Conservation (phyloP, 2,888 invertebrate species). For the Chloroclysta siterata region DNA sequence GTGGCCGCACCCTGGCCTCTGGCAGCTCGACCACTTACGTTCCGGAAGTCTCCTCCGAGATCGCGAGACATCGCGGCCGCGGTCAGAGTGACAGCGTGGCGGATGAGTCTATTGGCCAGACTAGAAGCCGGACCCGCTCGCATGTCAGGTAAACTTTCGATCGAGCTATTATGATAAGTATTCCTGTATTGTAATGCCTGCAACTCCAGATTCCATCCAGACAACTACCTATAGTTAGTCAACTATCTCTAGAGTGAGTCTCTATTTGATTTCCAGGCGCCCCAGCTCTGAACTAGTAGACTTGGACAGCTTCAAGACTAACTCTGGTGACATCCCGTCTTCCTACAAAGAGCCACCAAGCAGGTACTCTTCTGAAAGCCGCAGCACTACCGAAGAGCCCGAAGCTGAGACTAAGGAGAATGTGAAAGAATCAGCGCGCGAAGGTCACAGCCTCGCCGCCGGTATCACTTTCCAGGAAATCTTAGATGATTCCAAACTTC, state of each 20-base stretch:
- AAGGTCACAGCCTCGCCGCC: slow-evolving; percentile 73
- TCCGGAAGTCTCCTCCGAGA: slow-evolving; percentile 77
- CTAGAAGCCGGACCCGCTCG: slow-evolving; percentile 84
- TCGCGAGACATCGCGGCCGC: slow-evolving; percentile 71
- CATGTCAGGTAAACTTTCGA: slow-evolving; percentile 79
- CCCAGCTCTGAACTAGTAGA: slow-evolving; percentile 93
- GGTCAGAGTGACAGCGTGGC: slow-evolving; percentile 75
- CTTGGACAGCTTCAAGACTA: slow-evolving; percentile 92
- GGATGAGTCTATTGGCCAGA: slow-evolving; percentile 78
- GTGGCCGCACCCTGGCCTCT: slow-evolving; percentile 81
- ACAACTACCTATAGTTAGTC: too few species aligned
- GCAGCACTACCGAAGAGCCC: slow-evolving; percentile 82
- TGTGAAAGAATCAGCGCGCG: slow-evolving; percentile 64
- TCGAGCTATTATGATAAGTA: not conserved
- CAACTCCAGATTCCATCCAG: too few species aligned
- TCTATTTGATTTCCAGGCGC: slow-evolving; percentile 73
- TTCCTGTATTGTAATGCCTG: not conserved
- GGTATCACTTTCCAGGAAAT: slow-evolving; percentile 73
- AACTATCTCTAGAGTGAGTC: too few species aligned
- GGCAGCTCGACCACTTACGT: slow-evolving; percentile 79
- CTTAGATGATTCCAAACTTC: slow-evolving; percentile 73
- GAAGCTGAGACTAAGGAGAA: slow-evolving; percentile 69
- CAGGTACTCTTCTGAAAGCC: slow-evolving; percentile 78
- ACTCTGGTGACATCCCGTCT: slow-evolving; percentile 84
- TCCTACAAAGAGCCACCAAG: slow-evolving; percentile 80